Base-by-base conservation (phyloP, 2,113 vertebrate genomes). In the Xenopus laevis region DNA sequence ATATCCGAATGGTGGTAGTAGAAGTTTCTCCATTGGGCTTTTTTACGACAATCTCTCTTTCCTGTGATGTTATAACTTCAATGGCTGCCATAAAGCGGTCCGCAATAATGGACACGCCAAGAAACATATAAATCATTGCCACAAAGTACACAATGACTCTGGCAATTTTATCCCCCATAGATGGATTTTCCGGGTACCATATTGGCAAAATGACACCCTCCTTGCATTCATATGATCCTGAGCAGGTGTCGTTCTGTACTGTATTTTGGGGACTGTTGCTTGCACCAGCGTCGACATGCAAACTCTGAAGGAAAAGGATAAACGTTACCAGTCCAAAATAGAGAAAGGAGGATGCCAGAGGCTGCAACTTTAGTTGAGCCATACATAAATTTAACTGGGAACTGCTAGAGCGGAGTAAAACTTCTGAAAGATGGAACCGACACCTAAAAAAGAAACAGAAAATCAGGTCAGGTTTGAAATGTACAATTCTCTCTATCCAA, bases 31-130 rank as follows among this genome's bases (percentile, higher is more conserved):
- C 97, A 71, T 99, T 99, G 13, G 94, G 92, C 80, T 95, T 93
- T 82, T 96, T 97, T 86, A 99, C 92, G 0, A 94, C 91, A 65
- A 99, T 92, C 82, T 99, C 97, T 82, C 88, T 95, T 83, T 99
- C 97, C 81, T 98, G 97, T 6, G 97, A 99, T 2, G 97, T 98
- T 82, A 99, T 99, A 74, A 99, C 96, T 81, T 99, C 97, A 71
- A 99, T 99, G 77, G 97, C 96, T 0, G 97, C 95, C 97, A 99
- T 99, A 89, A 99, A 99, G 79, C 97, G 96, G 81, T 99, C 97
- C 0, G 97, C 95, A 78, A 99, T 98, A 84, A 99, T 99, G 71
- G 97, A 99, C 65, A 99, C 96, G 53, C 97, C 97, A 10, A 99
- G 92, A 74, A 99, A 99, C 97, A 99, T 99, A 87, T 99, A 99